phyloP scores from a whole-genome alignment of 1,140 invertebrate species.

The Atta colombica region DNA sequence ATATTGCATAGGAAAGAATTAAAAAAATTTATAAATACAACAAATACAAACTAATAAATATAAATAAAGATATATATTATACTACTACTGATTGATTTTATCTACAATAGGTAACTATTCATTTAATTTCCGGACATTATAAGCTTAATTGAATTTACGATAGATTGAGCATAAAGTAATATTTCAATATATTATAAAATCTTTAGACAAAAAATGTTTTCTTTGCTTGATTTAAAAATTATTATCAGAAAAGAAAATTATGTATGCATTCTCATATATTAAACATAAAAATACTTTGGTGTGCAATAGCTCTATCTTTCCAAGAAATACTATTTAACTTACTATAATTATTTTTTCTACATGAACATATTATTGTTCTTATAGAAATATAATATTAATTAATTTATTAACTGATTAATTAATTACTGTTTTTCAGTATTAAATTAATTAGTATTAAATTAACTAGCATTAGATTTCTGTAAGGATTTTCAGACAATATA shows the following conservation, averaged over 20 bases:
- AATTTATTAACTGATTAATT: too few species aligned
- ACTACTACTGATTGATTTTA: neutral
- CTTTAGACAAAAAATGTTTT: neutral
- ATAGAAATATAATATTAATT: too few species aligned
- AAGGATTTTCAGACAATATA: neutral
- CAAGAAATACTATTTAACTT: neutral
- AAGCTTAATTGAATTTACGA: conserved; percentile 36
- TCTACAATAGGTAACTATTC: conserved; percentile 32
- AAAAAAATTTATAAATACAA: neutral
- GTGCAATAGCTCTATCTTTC: neutral
- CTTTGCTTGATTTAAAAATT: neutral
- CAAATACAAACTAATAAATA: neutral
- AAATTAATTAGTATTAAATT: too few species aligned
- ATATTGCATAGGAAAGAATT: neutral
- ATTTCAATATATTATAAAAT: neutral
- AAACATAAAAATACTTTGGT: neutral
- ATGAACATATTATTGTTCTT: too few species aligned
- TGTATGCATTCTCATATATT: neutral
- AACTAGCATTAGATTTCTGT: too few species aligned
- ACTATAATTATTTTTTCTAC: neutral
- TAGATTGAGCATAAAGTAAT: conserved; percentile 36
- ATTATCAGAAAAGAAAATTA: neutral
- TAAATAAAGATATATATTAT: too few species aligned
- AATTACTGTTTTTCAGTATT: too few species aligned
- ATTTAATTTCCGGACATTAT: conserved; percentile 4